phyloP scores from a whole-genome alignment of 2,888 invertebrate species.

The Scrobipalpa atriplicella region DNA sequence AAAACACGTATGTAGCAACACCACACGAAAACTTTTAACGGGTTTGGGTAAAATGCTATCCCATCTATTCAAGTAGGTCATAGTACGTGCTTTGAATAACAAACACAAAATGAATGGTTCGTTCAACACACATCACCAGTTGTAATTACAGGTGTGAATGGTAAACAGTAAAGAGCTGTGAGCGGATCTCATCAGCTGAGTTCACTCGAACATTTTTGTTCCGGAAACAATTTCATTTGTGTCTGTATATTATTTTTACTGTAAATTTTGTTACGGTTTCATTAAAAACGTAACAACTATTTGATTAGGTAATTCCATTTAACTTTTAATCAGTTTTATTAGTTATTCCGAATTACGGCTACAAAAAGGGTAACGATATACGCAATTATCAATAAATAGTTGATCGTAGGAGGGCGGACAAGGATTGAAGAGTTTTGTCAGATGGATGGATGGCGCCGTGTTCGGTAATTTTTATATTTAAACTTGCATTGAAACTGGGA shows the following conservation, averaged over 20 bases:
- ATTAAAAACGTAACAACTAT: neutral
- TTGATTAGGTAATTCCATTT: neutral
- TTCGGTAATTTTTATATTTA: constrained; percentile 29
- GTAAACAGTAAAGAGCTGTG: neutral
- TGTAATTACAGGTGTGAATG: constrained; percentile 2
- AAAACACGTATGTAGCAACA: too few relatives aligned
- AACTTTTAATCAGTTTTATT: too few relatives aligned
- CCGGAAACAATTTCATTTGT: constrained; percentile 9
- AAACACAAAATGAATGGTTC: too few relatives aligned
- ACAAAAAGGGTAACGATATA: neutral
- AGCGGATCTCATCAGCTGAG: neutral
- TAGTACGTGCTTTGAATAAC: too few relatives aligned
- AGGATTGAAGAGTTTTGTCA: constrained; percentile 20
- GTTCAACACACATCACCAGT: neutral
- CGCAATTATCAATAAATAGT: too few relatives aligned
- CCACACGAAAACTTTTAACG: too few relatives aligned
- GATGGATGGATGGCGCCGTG: too few relatives aligned
- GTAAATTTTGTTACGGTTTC: neutral
- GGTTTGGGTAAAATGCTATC: too few relatives aligned
- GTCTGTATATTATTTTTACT: constrained; percentile 8
- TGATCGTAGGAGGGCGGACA: too few relatives aligned
- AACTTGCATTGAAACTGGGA: constrained; percentile 24
- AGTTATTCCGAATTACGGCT: too few relatives aligned
- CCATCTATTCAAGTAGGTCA: too few relatives aligned
- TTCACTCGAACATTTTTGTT: neutral